Conservation (phyloP, 2,888 invertebrate genomes). For the Cylindroiulus punctatus region DNA sequence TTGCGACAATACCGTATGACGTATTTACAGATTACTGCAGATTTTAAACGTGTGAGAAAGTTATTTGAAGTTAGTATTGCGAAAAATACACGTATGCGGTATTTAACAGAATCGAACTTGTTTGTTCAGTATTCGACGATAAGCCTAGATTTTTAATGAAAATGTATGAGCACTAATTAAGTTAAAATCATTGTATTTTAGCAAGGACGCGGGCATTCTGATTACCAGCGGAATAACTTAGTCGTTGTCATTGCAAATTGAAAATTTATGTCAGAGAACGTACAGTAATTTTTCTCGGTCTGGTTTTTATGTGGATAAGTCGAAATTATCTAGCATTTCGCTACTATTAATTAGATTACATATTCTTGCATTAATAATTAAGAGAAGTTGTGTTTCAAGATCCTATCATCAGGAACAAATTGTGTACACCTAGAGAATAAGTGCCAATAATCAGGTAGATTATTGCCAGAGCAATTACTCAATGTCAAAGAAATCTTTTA, state of each 20-base stretch:
- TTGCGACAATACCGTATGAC: no score
- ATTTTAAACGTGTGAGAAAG: no score
- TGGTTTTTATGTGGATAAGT: not conserved
- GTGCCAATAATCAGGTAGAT: not conserved
- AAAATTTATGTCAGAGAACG: conserved; percentile 13
- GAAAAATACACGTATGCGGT: no score
- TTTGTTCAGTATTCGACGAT: not conserved
- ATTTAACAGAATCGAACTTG: no score
- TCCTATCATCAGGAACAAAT: conserved; percentile 12
- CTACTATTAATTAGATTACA: conserved; percentile 4
- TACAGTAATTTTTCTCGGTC: not conserved
- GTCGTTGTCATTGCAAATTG: not conserved
- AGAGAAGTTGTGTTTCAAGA: conserved; percentile 20
- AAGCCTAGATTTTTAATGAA: not conserved
- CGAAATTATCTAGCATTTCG: not conserved
- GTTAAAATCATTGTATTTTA: not conserved
- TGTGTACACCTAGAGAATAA: not conserved
- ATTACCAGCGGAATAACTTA: not conserved
- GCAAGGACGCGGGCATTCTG: not conserved
- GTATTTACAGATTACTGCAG: no score
- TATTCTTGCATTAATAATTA: not conserved
- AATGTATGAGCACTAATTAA: conserved; percentile 13
- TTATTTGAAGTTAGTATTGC: no score
- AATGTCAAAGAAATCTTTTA: not conserved
- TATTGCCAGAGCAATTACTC: conserved; percentile 8